Percentiles rank a stretch among this genome's conserved stretches.
These are phyloP conservation scores for Athene cunicularia DNA, from an alignment of 2,113 vertebrate genomes.

Conservation along the genomic window DNA sequence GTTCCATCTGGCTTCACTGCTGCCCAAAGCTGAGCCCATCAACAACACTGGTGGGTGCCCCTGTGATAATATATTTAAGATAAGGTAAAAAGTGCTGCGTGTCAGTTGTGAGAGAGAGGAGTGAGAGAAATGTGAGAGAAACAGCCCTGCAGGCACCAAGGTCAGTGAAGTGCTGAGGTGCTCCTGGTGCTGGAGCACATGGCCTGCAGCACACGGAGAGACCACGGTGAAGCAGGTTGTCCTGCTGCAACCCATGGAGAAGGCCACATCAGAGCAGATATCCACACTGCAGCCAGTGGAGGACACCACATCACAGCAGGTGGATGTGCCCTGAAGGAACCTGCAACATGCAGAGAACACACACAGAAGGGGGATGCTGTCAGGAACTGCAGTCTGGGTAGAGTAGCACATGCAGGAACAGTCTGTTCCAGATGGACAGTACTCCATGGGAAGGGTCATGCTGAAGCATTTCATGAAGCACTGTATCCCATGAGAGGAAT, in stretches of 20 bases:
- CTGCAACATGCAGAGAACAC: neutral
- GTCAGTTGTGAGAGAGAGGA: neutral
- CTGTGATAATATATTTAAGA: accelerated
- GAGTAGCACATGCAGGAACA: neutral
- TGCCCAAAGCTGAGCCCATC: neutral
- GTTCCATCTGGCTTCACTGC: neutral
- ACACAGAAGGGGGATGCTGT: neutral
- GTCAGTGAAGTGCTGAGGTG: too few species aligned
- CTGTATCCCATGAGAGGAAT: neutral
- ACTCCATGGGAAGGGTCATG: neutral
- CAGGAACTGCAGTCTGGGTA: neutral
- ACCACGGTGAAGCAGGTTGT: accelerated
- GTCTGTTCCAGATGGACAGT: neutral
- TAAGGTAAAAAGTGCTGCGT: neutral
- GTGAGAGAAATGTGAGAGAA: neutral
- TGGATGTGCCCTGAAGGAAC: neutral
- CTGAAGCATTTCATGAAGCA: neutral
- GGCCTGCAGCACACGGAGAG: accelerated
- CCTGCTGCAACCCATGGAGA: accelerated
- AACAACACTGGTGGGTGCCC: neutral
- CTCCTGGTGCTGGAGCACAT: neutral
- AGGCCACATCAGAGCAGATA: accelerated
- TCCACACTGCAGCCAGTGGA: neutral
- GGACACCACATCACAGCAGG: neutral
- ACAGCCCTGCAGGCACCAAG: neutral